Percentiles rank a stretch among this genome's conserved stretches.
These are phyloP conservation scores for Habropoda laboriosa DNA, from an alignment of 1,140 invertebrate genomes.

Conservation along the genomic window DNA sequence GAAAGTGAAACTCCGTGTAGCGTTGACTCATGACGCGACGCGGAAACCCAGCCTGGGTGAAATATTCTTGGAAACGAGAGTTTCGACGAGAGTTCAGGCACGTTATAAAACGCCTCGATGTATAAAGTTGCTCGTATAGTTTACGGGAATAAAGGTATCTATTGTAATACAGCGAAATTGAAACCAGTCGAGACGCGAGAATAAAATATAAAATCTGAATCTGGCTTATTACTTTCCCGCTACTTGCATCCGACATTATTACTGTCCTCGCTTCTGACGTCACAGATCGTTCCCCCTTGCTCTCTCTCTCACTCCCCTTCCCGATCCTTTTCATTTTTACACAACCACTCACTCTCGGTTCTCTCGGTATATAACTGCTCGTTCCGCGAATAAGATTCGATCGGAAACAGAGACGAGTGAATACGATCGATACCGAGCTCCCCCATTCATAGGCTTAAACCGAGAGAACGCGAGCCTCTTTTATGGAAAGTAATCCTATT, in stretches of 20 bases:
- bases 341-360: neutral
- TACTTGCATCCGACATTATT: constrained; percentile 27
- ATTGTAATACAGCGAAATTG: constrained; percentile 41
- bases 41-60: neutral
- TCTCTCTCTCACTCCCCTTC: too few species aligned
- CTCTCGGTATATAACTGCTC: neutral
- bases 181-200: constrained; percentile 20
- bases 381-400: neutral
- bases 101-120: constrained; percentile 6
- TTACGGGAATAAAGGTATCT: constrained; percentile 32
- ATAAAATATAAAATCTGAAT: constrained; percentile 55
- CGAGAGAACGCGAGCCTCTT: neutral
- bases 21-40: neutral
- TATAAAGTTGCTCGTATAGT: constrained; percentile 8
- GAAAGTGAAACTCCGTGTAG: constrained; percentile 24
- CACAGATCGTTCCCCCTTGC: constrained; percentile 22
- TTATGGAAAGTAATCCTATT: neutral
- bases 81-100: neutral
- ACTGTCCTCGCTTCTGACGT: constrained; percentile 30
- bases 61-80: constrained; percentile 10
- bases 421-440: neutral
- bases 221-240: constrained; percentile 49
- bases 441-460: neutral
- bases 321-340: neutral
- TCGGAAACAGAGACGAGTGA: neutral